Evolutionary conservation across 64 coral and sea anemone genomes (phyloP).

Genomic region (Hydrozoanthus tunicans): DNA sequence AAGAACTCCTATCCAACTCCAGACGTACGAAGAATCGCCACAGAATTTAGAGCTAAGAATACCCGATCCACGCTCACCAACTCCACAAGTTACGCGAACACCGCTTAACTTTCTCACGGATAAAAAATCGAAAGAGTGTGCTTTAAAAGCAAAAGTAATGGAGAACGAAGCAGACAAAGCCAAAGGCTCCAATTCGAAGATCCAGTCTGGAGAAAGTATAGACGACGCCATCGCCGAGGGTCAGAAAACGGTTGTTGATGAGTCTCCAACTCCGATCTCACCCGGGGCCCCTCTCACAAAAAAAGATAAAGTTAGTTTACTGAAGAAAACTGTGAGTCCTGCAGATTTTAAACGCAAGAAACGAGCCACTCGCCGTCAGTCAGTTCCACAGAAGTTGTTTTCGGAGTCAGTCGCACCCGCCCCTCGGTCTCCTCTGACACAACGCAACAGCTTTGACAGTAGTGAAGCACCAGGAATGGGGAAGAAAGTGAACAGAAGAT

Average conservation of each 20-base stretch:
- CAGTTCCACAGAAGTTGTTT: slow-evolving; percentile 89
- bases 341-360: slow-evolving; percentile 77
- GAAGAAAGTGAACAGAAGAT: slow-evolving; percentile 54
- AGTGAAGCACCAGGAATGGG: slow-evolving; percentile 8
- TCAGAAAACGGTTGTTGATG: neutral
- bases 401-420: slow-evolving; percentile 60
- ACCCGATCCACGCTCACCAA: slow-evolving; percentile 82
- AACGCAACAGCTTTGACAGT: slow-evolving; percentile 62
- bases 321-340: slow-evolving; percentile 87
- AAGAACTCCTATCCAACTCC: slow-evolving; percentile 82
- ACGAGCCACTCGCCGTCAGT: slow-evolving; percentile 57
- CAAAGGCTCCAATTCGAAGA: neutral
- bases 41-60: slow-evolving; percentile 71
- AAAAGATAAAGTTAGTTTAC: slow-evolving; percentile 70
- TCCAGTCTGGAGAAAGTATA: neutral
- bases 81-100: slow-evolving; percentile 58
- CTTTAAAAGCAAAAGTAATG: slow-evolving; percentile 1
- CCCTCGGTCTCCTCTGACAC: slow-evolving; percentile 74
- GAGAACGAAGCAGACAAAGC: slow-evolving; percentile 11
- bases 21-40: slow-evolving; percentile 85
- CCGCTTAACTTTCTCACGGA: slow-evolving; percentile 45
- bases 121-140: neutral
- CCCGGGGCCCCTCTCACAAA: slow-evolving; percentile 80
- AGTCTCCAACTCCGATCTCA: slow-evolving; percentile 60
- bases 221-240: neutral